Evolutionary conservation across 2,888 invertebrate genomes (phyloP), one percentile per base, ranked within the genome.

Genomic region (Xestia sexstrigata): DNA sequence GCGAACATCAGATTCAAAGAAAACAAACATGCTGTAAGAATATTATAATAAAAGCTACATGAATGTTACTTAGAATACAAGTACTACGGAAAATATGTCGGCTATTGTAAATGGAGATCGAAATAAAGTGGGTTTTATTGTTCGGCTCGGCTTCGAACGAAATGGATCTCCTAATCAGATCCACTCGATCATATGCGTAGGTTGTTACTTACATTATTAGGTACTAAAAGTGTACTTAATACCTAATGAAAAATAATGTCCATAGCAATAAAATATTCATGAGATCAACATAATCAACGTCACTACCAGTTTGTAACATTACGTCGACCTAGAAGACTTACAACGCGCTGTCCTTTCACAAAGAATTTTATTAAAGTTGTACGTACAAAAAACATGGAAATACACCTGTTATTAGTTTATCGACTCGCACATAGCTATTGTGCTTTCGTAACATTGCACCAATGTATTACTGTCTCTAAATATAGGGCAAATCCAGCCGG

Each of bases 401-500:
- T 17, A 70, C 69, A 84, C 85, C 72, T 78, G 82, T 62, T 78
- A 73, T 75, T 82, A 84, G 39, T 73, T 58, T 52, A 83, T 70
- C 70, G 49, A 52, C 47, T 65, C 20, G 42, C 70, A 77, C 65
- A 67, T 88, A 88, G 60, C 89, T 71, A 66, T 80, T 74, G 77
- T 88, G 88, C 88, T 93, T 93, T 94, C 93, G 93, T 92, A 95
- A 94, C 89, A 89, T 88, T 90, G 91, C 91, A 91, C 89, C 90
- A 89, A 87, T 90, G 88, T 90, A 89, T 91, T 92, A 89, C 90
- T 86, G 86, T 86, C 89, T 90, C 94, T 95, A 95, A 94, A 96
- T 95, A 94, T 96, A 95, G 95, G 94, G 89, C 94, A 93, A 93
- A 93, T 92, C 90, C 91, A 91, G 91, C 83, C 88, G 86, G 74